phyloP scores from a whole-genome alignment of 2,797 vertebrate species.

The Ctenopoma multispine region DNA sequence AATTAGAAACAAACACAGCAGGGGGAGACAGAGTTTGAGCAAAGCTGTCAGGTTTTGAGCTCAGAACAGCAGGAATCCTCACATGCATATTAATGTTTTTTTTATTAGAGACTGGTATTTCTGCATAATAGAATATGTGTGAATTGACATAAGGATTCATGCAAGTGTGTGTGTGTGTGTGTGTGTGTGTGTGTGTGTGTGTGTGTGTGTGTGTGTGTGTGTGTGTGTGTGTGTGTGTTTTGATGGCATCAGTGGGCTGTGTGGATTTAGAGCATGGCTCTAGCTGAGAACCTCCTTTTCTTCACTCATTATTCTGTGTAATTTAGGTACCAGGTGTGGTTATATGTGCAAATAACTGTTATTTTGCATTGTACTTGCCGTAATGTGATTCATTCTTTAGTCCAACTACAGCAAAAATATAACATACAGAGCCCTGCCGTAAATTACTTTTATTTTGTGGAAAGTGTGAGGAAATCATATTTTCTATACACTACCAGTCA shows the following conservation, averaged over 20 bases:
- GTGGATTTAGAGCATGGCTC: constrained; percentile 50
- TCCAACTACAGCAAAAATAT: neutral
- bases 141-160: constrained; percentile 7
- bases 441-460: too few species aligned
- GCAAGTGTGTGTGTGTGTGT: constrained; percentile 16
- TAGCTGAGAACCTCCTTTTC: neutral
- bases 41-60: constrained; percentile 10
- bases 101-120: neutral
- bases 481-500: too few species aligned
- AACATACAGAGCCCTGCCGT: too few species aligned
- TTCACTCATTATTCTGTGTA: constrained; percentile 12
- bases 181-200: constrained; percentile 1
- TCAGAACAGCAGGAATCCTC: constrained; percentile 12
- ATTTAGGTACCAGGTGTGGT: constrained; percentile 23
- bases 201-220: constrained; percentile 15
- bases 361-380: neutral
- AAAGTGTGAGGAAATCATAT: too few species aligned
- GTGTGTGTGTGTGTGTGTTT: constrained; percentile 3
- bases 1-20: constrained; percentile 46
- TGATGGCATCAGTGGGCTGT: constrained; percentile 61
- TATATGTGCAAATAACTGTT: constrained; percentile 13
- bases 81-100: constrained; percentile 24
- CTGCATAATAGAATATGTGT: neutral
- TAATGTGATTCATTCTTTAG: neutral
- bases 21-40: constrained; percentile 40